phyloP scores from a whole-genome alignment of 2,113 vertebrate genomes.

The Trinectes maculatus region DNA sequence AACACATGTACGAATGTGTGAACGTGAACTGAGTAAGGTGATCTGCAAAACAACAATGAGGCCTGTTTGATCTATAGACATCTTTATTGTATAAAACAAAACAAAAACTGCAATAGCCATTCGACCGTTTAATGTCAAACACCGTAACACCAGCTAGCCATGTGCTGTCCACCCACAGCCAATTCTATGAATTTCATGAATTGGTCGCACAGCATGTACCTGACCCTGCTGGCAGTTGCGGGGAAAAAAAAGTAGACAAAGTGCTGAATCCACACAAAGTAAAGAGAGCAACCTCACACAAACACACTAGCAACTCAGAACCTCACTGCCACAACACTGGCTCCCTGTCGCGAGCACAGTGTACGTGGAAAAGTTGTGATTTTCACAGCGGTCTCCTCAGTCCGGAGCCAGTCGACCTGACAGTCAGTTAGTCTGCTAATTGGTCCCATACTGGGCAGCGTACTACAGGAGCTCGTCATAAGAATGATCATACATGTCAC shows the following conservation, averaged over 20 bases:
- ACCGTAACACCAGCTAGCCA: conserved; percentile 16
- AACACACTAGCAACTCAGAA: conserved; percentile 19
- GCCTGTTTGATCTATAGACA: background rate
- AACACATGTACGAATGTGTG: no score
- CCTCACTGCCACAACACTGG: conserved; percentile 33
- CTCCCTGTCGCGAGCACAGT: conserved; percentile 57
- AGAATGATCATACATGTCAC: conserved; percentile 48
- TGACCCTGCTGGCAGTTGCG: conserved; percentile 49
- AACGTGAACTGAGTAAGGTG: no score
- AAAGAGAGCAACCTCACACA: conserved; percentile 13
- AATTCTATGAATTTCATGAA: conserved; percentile 40
- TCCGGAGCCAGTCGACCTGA: conserved; percentile 57
- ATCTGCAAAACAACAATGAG: background rate
- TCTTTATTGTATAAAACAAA: no score
- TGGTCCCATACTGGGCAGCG: conserved; percentile 67
- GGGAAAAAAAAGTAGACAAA: conserved; percentile 31
- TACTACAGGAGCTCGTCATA: conserved; percentile 22
- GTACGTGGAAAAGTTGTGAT: conserved; percentile 68
- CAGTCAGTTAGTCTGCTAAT: conserved; percentile 72
- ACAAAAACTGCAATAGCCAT: background rate
- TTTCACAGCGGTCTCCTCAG: conserved; percentile 63
- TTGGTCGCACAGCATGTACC: conserved; percentile 42
- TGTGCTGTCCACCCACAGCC: conserved; percentile 26
- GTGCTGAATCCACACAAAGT: conserved; percentile 41
- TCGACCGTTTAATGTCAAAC: background rate